Conservation (phyloP, 2,113 vertebrate genomes). For the Perca schrenkii region DNA sequence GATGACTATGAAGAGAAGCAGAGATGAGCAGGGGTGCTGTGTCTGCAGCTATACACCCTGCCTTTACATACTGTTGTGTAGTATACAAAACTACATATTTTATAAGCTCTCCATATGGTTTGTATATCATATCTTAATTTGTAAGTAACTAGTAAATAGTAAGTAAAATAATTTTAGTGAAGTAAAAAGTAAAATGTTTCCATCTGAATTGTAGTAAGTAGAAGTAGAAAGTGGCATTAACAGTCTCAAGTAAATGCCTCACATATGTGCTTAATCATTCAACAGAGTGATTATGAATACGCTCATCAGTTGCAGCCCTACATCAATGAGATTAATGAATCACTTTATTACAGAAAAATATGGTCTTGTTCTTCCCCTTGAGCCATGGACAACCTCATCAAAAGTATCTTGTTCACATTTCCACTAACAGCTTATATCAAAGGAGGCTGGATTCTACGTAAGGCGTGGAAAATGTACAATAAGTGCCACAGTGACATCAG, state of each 20-base stretch:
- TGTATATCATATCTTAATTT: too few relatives aligned
- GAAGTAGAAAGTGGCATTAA: neutral
- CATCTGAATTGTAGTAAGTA: neutral
- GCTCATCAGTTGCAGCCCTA: neutral
- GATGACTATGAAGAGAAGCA: too few relatives aligned
- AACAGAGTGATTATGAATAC: neutral
- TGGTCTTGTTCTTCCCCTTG: too few relatives aligned
- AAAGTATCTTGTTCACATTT: conserved; percentile 14
- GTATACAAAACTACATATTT: neutral
- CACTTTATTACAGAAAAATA: neutral
- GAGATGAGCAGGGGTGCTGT: too few relatives aligned
- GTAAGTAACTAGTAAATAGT: too few relatives aligned
- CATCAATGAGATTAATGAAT: neutral
- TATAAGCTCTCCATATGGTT: neutral
- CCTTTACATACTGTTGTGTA: too few relatives aligned
- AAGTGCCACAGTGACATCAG: conserved; percentile 98
- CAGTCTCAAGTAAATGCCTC: too few relatives aligned
- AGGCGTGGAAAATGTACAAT: conserved; percentile 99
- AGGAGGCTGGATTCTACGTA: conserved; percentile 99
- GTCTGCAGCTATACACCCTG: too few relatives aligned
- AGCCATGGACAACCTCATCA: neutral
- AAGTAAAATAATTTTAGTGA: neutral
- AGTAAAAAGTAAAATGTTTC: neutral
- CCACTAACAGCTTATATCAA: conserved; percentile 93
- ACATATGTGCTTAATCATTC: too few relatives aligned